Conservation (phyloP, 2,113 vertebrate species). For the Nestor notabilis region DNA sequence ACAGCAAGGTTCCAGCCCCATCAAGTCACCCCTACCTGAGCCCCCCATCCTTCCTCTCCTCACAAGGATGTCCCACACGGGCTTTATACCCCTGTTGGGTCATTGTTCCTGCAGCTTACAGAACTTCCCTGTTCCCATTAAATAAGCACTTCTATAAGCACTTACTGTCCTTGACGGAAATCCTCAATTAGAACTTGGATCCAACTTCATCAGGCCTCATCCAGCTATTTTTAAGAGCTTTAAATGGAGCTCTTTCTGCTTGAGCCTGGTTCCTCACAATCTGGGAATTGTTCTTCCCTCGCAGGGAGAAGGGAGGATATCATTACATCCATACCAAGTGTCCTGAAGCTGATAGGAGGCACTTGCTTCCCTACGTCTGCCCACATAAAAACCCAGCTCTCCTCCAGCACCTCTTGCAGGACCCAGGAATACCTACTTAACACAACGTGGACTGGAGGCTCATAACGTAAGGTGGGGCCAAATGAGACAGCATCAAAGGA, state of each 20-base stretch:
- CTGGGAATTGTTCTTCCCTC: slow-evolving; percentile 41
- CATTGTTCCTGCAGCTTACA: not conserved
- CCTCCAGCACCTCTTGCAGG: not conserved
- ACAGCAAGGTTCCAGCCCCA: not conserved
- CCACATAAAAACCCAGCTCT: not conserved
- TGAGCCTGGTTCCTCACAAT: slow-evolving; percentile 52
- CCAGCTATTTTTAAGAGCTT: slow-evolving; percentile 42
- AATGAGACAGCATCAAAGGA: not conserved
- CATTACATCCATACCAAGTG: slow-evolving; percentile 41
- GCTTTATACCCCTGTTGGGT: not conserved
- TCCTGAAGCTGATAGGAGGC: not conserved
- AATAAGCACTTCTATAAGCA: not conserved
- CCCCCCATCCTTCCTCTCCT: not conserved
- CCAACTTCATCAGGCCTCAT: not conserved
- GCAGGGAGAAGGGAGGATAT: not conserved
- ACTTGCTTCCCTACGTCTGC: not conserved
- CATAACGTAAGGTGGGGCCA: not conserved
- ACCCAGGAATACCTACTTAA: not conserved
- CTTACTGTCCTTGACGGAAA: not conserved
- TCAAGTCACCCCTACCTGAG: not conserved
- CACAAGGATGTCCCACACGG: not conserved
- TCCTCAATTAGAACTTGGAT: not conserved
- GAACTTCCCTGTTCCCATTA: not conserved
- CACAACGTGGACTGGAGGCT: not conserved
- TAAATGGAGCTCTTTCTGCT: slow-evolving; percentile 53